phyloP scores from a whole-genome alignment of 2,888 invertebrate species.

The Sphaerophoria taeniata region DNA sequence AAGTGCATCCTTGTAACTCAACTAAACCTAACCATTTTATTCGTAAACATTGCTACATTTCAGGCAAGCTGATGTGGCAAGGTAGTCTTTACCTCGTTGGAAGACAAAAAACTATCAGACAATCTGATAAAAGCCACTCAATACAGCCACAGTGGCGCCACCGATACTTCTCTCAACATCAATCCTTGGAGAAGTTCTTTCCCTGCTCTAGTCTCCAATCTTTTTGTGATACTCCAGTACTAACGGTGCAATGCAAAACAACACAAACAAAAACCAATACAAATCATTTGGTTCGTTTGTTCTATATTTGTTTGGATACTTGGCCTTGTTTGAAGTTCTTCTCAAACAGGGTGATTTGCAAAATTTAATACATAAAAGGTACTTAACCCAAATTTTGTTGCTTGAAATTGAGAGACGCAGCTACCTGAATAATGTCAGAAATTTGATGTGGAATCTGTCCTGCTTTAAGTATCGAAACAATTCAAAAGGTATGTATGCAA shows the following conservation, averaged over 20 bases:
- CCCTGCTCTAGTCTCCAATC: background rate
- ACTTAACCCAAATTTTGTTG: too few species aligned
- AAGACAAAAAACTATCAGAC: slow-evolving; percentile 19
- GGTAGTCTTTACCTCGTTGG: background rate
- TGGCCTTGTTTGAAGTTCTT: slow-evolving; percentile 15
- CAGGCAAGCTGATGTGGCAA: slow-evolving; percentile 26
- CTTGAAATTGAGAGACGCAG: too few species aligned
- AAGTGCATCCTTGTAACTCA: slow-evolving; percentile 16
- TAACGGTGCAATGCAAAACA: slow-evolving; percentile 34
- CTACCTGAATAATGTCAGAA: too few species aligned
- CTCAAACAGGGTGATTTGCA: background rate
- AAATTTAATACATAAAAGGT: background rate
- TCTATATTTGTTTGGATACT: slow-evolving; percentile 53
- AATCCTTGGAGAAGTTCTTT: slow-evolving; percentile 17
- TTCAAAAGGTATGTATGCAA: background rate
- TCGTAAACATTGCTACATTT: slow-evolving; percentile 50
- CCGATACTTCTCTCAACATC: slow-evolving; percentile 26
- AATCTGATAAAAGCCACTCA: slow-evolving; percentile 52
- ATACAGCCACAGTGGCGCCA: background rate
- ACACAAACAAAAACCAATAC: slow-evolving; percentile 56
- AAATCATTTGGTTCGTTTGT: slow-evolving; percentile 69
- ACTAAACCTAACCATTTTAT: slow-evolving; percentile 18
- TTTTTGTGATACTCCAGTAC: background rate
- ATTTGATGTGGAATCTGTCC: too few species aligned
- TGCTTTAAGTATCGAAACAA: too few species aligned